These are phyloP conservation scores for Pyrocephalus nanus DNA, from an alignment of 2,797 vertebrate genomes.

Conservation along the genomic window DNA sequence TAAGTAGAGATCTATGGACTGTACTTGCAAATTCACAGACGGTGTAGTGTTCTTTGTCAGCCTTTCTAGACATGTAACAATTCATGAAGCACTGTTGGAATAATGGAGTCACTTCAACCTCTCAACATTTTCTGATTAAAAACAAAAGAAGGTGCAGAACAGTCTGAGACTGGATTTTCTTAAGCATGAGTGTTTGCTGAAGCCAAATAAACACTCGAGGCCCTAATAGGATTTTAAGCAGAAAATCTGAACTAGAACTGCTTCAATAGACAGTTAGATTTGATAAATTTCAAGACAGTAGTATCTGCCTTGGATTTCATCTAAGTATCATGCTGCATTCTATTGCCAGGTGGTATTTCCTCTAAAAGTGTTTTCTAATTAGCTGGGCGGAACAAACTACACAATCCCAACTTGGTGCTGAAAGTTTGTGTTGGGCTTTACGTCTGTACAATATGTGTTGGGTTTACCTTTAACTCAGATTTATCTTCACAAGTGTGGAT, in stretches of 20 bases:
- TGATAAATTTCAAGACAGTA: neutral
- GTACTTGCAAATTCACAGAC: neutral
- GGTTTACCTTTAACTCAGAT: neutral
- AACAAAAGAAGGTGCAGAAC: neutral
- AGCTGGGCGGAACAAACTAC: neutral
- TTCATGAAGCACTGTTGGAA: neutral
- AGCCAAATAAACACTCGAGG: neutral
- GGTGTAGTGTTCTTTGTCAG: neutral
- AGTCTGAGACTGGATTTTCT: neutral
- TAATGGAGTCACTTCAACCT: neutral
- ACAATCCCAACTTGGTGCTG: neutral
- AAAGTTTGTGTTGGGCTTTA: neutral
- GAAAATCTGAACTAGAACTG: neutral
- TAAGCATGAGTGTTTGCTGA: neutral
- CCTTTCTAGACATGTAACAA: neutral
- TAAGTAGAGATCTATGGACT: neutral
- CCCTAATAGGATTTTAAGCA: neutral
- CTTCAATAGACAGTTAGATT: neutral
- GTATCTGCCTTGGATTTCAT: neutral
- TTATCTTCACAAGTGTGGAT: neutral
- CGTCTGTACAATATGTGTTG: neutral
- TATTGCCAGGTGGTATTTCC: neutral
- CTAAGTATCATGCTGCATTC: accelerated
- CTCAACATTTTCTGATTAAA: neutral
- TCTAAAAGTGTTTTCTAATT: neutral